Evolutionary conservation across 92 coral and sea anemone species (phyloP).

Genomic region (Phenganax stokvisi): DNA sequence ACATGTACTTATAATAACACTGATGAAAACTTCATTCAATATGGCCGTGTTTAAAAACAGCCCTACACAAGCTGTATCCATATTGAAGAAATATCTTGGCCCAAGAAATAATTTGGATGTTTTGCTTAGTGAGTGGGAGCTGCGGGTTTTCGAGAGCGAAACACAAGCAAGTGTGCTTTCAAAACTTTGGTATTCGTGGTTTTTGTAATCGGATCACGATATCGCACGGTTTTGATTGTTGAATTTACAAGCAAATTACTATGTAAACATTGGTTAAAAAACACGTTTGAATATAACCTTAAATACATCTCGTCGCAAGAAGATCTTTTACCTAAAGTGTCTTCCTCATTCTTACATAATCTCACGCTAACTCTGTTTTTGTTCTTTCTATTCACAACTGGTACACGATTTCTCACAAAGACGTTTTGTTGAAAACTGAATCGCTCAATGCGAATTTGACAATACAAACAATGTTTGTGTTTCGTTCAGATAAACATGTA

Average conservation of each 20-base stretch:
- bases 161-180: no score
- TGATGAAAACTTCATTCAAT: not conserved
- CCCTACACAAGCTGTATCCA: not conserved
- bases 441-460: not conserved
- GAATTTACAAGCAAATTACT: slow-evolving; percentile 17
- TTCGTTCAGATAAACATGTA: not conserved
- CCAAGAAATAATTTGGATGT: no score
- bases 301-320: not conserved
- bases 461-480: slow-evolving; percentile 4
- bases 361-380: not conserved
- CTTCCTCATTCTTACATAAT: no score
- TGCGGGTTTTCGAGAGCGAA: no score
- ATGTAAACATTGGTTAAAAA: slow-evolving; percentile 24
- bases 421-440: not conserved
- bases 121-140: no score
- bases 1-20: not conserved
- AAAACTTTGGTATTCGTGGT: not conserved
- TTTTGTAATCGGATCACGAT: slow-evolving; percentile 9
- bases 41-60: not conserved
- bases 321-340: no score
- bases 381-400: not conserved
- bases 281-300: not conserved
- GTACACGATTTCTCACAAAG: not conserved
- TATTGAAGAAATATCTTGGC: no score
- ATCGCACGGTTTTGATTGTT: slow-evolving; percentile 9